Evolutionary conservation across 2,888 invertebrate genomes (phyloP), one percentile per base, ranked within the genome.

Genomic region (Autographa pulchrina): DNA sequence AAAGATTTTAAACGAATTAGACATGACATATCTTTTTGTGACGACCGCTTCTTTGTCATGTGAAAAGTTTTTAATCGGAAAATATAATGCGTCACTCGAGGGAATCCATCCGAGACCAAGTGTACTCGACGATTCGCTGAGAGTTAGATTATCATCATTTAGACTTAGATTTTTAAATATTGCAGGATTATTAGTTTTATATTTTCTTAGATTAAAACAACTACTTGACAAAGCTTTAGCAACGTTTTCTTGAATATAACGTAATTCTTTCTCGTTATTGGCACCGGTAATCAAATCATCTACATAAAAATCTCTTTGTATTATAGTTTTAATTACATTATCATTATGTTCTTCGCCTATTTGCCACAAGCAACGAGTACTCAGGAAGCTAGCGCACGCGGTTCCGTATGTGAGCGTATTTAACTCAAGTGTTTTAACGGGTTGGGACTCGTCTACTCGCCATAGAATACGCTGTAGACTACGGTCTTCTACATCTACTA

Each of bases 261-360:
- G n/a, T n/a, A n/a, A n/a, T n/a, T n/a, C n/a, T n/a, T n/a, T n/a
- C n/a, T n/a, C n/a, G n/a, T n/a, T n/a, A n/a, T n/a, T n/a, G n/a
- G n/a, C n/a, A n/a, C n/a, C n/a, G n/a, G n/a, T n/a, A n/a, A n/a
- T n/a, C n/a, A n/a, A n/a, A n/a, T n/a, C n/a, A n/a, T n/a, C n/a
- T 0, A 83, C 77, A 9, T 74, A 80, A 56, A 85, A 84, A 64
- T 85, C 85, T 0, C 73, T 72, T 77, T 86, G 75, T 2, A 86
- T 84, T 0, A 85, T 80, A 13, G 32, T 65, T 70, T 82, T 82
- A 11, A 84, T 84, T 0, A 65, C 5, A 0, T 66, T 20, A 32
- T 85, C 83, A 9, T 67, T 62, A 20, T 70, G 68, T 20, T 86
- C 85, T 20, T 83, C 77, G 0, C 83, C 84, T 7, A 86, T 7